Conservation (phyloP, 2,113 vertebrate genomes). For the Sminthopsis crassicaudata region DNA sequence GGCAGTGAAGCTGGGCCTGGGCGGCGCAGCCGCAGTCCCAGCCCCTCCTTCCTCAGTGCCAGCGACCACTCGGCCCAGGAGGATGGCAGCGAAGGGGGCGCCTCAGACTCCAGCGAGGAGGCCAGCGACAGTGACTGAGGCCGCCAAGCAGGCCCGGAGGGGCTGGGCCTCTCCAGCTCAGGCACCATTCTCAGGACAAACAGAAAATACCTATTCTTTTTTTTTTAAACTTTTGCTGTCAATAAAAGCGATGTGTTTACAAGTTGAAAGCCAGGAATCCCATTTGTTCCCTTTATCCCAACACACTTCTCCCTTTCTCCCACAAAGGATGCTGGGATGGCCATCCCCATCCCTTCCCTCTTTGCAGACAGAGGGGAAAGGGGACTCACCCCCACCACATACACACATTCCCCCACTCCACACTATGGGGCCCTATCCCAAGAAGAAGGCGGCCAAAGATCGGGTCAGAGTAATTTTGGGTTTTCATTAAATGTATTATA, state of each 20-base stretch:
- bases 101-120: constrained; percentile 88
- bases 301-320: too few species aligned
- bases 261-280: not conserved
- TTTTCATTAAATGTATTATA: constrained; percentile 61
- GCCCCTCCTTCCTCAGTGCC: constrained; percentile 88
- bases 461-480: not conserved
- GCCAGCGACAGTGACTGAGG: constrained; percentile 90
- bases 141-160: not conserved
- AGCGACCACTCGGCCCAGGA: constrained; percentile 89
- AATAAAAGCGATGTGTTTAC: constrained; percentile 68
- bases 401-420: not conserved
- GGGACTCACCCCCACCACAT: accelerated
- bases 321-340: too few species aligned
- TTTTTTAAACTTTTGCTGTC: constrained; percentile 44
- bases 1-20: constrained; percentile 59
- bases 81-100: constrained; percentile 85
- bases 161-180: not conserved
- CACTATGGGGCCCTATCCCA: not conserved
- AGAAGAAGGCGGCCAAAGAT: constrained; percentile 38
- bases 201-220: not conserved
- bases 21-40: constrained; percentile 78
- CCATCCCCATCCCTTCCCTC: not conserved
- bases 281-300: not conserved
- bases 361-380: not conserved
- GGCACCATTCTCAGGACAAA: constrained; percentile 1